A percentile compares a stretch with the other conserved stretches of the same genome.
Evolutionary conservation across 2,113 vertebrate species (phyloP).

Genomic region (Phodopus roborovskii): DNA sequence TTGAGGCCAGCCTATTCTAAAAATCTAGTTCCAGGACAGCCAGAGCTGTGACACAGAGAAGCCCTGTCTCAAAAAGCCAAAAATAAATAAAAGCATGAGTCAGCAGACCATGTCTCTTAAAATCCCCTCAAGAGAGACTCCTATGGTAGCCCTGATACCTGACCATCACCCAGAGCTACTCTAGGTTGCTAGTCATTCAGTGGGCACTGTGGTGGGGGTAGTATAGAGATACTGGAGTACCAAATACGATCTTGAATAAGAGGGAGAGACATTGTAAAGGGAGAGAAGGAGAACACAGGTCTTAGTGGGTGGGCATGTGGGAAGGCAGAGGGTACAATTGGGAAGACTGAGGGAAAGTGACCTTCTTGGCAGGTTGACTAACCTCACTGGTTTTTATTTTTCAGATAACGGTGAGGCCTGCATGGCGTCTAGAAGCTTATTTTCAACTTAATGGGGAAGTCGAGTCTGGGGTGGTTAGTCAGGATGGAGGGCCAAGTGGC

Average conservation of each 20-base stretch:
- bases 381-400: neutral
- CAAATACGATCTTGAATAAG: neutral
- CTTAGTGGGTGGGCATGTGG: neutral
- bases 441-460: constrained; percentile 83
- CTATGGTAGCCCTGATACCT: neutral
- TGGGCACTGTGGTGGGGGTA: neutral
- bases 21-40: no score
- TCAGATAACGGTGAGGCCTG: neutral
- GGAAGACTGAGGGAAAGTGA: neutral
- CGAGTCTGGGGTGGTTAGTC: constrained; percentile 69
- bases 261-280: no score
- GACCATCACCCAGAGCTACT: neutral
- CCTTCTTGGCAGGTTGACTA: neutral
- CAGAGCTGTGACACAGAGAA: no score
- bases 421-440: constrained; percentile 64
- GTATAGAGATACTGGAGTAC: neutral
- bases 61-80: no score
- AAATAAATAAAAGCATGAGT: neutral
- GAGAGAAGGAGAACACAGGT: neutral
- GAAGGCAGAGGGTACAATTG: neutral
- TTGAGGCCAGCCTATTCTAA: no score
- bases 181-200: neutral
- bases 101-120: neutral
- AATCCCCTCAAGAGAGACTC: neutral
- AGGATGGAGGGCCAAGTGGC: constrained; percentile 59